Percentiles rank a stretch among this genome's conserved stretches.
These are phyloP conservation scores for Polietes domitor DNA, from an alignment of 2,888 invertebrate species.

Conservation along the genomic window DNA sequence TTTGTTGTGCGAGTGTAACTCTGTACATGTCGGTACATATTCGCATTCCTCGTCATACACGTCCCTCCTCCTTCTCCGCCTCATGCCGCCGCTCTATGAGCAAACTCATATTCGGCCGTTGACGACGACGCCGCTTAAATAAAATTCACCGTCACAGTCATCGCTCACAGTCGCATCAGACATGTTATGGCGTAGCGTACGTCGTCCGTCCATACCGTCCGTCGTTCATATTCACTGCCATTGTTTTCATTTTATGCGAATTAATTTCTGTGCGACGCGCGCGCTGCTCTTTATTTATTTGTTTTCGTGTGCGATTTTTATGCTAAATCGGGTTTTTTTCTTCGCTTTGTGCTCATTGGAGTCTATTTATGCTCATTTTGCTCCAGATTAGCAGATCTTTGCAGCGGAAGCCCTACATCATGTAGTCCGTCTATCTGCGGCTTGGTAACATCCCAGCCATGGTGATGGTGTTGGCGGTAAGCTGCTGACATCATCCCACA, in stretches of 20 bases:
- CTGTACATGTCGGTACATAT: background rate
- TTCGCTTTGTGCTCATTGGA: conserved; percentile 9
- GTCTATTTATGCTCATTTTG: conserved; percentile 19
- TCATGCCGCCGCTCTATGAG: background rate
- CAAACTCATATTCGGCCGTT: background rate
- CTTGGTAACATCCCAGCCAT: too few species aligned
- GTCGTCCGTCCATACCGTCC: background rate
- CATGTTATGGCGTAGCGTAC: background rate
- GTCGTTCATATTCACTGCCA: background rate
- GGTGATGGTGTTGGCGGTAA: too few species aligned
- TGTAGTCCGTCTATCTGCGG: background rate
- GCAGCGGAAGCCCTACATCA: conserved; percentile 13
- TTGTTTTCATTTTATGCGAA: conserved; percentile 34
- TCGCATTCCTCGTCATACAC: background rate
- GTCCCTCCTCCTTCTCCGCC: background rate
- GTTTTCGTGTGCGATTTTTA: background rate
- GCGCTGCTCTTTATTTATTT: background rate
- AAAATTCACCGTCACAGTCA: conserved; percentile 25
- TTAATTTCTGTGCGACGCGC: conserved; percentile 5
- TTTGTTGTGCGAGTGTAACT: conserved; percentile 32
- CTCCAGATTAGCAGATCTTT: conserved; percentile 10
- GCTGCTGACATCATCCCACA: too few species aligned
- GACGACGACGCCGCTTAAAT: background rate
- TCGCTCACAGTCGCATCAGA: background rate
- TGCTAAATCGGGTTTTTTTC: background rate